Base-by-base conservation (phyloP, 2,113 vertebrate genomes). In the Saimiri boliviensis region DNA sequence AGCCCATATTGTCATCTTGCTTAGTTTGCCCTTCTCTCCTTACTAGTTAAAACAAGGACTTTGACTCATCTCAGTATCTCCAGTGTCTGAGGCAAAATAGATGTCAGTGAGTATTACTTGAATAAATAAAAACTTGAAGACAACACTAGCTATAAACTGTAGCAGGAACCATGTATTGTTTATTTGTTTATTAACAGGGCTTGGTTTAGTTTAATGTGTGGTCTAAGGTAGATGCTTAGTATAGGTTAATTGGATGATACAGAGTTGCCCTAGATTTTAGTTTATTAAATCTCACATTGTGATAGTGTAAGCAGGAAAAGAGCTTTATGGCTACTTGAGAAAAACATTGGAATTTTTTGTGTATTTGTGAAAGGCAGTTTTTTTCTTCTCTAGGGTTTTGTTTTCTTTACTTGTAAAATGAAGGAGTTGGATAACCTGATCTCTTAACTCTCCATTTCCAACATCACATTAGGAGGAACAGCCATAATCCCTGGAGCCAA, bases 401-500 rank as follows among this genome's bases (percentile, higher is more conserved):
- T 94, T 87, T 94, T 83, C 54, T 95, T 82, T 66, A 70, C 95
- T 52, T 93, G 11, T 89, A 95, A 95, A 96, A 74, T 45, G 30
- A 92, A 91, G 49, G 11, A 11, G n/a, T 86, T 82, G 20, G 35
- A 83, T 79, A 92, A 20, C 87, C 49, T 71, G 77, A 9, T 86
- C 49, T 83, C 25, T 60, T 89, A 92, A 89, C 30, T 90, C 73
- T 86, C 37, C 66, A 68, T 91, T 49, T 82, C 80, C 14, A 73
- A 16, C 70, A 83, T 79, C 19, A 35, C 19, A 73, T 10, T 76
- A 54, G 52, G 70, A 93, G 14, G 35, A 86, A 6, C 27, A 89
- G 42, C 56, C 56, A 20, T 63, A 58, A 74, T 86, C 7, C 20
- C 40, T 86, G 35, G 32, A 42, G 89, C 32, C 92, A 56, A 66